phyloP scores from a whole-genome alignment of 2,888 invertebrate species.

The Mythimna pallens region DNA sequence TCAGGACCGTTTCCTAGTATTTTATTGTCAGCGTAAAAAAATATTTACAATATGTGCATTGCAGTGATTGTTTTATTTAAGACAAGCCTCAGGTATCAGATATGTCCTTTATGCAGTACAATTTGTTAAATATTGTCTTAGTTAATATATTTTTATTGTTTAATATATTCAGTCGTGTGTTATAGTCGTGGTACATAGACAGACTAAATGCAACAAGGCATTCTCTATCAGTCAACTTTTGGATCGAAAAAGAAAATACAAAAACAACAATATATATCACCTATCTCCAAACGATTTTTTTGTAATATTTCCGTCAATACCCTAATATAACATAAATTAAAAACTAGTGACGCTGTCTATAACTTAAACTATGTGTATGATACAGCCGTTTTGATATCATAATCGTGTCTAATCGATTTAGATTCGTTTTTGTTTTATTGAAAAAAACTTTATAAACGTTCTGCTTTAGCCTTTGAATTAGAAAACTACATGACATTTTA shows the following conservation, averaged over 20 bases:
- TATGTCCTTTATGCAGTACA: neutral
- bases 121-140: neutral
- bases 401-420: slow-evolving; percentile 30
- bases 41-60: slow-evolving; percentile 21
- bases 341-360: neutral
- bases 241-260: too few relatives aligned
- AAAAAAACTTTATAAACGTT: neutral
- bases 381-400: slow-evolving; percentile 12
- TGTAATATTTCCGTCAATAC: neutral
- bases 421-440: slow-evolving; percentile 32
- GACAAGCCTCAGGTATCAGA: slow-evolving; percentile 15
- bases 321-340: neutral
- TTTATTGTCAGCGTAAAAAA: slow-evolving; percentile 12
- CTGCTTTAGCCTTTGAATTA: too few relatives aligned
- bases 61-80: slow-evolving; percentile 25
- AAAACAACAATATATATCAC: neutral
- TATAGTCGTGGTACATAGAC: too few relatives aligned
- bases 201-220: too few relatives aligned
- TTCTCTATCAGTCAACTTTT: neutral
- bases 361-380: neutral
- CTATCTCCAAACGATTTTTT: neutral
- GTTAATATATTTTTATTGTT: neutral
- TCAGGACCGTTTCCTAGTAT: slow-evolving; percentile 7
- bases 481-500: neutral
- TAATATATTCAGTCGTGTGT: too few relatives aligned